Conservation (phyloP, 2,888 invertebrate species). For the Drosophila meridiana region DNA sequence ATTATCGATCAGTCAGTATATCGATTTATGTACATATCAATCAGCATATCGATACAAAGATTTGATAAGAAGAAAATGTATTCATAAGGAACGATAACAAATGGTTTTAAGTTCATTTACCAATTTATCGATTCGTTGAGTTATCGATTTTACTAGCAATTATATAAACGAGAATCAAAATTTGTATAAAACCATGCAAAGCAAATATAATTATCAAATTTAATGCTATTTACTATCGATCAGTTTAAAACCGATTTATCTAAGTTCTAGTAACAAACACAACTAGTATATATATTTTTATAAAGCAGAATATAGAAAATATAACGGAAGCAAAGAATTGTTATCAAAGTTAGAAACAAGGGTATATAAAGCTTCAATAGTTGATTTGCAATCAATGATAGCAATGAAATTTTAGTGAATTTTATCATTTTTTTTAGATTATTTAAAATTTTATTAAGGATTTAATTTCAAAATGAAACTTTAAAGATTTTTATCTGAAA, state of each 20-base stretch:
- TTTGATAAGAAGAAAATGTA: background rate
- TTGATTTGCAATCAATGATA: background rate
- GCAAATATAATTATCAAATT: background rate
- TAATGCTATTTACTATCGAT: background rate
- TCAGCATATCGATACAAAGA: background rate
- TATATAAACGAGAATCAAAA: background rate
- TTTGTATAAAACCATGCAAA: background rate
- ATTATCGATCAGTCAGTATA: background rate
- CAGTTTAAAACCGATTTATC: background rate
- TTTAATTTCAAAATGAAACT: too few relatives aligned
- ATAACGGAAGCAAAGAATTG: fast-evolving
- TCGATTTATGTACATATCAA: background rate
- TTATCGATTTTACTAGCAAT: background rate
- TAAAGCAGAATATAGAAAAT: background rate
- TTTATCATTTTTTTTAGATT: too few relatives aligned
- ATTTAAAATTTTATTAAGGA: too few relatives aligned
- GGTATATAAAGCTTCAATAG: background rate
- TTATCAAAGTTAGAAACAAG: background rate
- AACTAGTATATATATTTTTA: background rate
- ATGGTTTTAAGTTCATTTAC: too few relatives aligned
- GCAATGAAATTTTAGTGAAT: background rate
- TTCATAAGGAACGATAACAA: background rate
- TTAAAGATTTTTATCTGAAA: too few relatives aligned
- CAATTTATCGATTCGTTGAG: background rate
- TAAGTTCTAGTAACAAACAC: background rate